A percentile compares a stretch with the other conserved stretches of the same genome.
phyloP scores from a whole-genome alignment of 2,797 vertebrate species.

The Ataeniobius toweri region DNA sequence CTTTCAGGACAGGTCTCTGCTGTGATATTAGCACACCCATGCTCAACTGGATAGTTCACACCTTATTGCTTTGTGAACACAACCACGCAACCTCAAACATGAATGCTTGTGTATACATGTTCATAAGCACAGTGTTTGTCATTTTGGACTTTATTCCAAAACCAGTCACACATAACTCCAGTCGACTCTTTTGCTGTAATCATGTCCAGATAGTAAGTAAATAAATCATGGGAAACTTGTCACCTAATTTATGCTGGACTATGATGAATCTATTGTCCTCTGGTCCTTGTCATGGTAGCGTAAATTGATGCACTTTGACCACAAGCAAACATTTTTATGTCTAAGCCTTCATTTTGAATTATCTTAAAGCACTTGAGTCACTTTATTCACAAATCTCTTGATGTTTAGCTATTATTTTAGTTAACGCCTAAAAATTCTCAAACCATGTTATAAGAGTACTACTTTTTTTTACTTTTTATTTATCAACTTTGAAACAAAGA shows the following conservation, averaged over 20 bases:
- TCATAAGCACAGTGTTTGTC: conserved; percentile 48
- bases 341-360: conserved; percentile 56
- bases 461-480: too few species aligned
- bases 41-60: conserved; percentile 42
- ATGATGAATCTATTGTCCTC: conserved; percentile 76
- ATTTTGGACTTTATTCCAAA: conserved; percentile 72
- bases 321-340: conserved; percentile 44
- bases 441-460: conserved; percentile 17
- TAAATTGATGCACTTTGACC: conserved; percentile 47
- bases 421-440: conserved; percentile 20
- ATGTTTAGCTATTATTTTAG: conserved; percentile 37
- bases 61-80: conserved; percentile 31
- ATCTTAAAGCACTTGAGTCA: conserved; percentile 38
- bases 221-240: conserved; percentile 79
- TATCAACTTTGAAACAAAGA: too few species aligned
- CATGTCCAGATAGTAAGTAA: conserved; percentile 76
- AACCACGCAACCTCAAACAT: conserved; percentile 21
- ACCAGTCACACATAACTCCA: conserved; percentile 67
- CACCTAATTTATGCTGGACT: conserved; percentile 70
- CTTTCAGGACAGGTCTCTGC: conserved; percentile 59
- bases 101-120: conserved; percentile 22
- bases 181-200: conserved; percentile 77
- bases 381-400: conserved; percentile 35
- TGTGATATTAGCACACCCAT: conserved; percentile 65
- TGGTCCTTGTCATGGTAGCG: conserved; percentile 48